A percentile compares a stretch with the other conserved stretches of the same genome.
phyloP scores from a whole-genome alignment of 2,113 vertebrate species.

The cat (Felis catus) region DNA sequence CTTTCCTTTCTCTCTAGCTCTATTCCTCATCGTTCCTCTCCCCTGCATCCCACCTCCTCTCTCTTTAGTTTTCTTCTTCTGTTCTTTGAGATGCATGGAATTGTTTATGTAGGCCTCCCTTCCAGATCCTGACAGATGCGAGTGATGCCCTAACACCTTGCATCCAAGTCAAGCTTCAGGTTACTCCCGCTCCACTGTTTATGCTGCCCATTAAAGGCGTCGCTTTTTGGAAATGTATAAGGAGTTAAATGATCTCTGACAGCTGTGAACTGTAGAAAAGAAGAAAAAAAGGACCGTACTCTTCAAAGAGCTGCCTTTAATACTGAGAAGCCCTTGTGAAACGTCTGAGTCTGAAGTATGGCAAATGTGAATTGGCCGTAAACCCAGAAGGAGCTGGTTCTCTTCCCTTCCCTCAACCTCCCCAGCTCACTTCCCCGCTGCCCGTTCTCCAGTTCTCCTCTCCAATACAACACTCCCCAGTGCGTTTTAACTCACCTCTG shows the following conservation, averaged over 20 bases:
- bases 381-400: conserved; percentile 82
- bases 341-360: conserved; percentile 82
- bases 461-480: neutral
- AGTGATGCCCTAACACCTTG: conserved; percentile 63
- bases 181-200: conserved; percentile 78
- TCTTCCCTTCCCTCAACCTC: conserved; percentile 57
- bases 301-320: conserved; percentile 84
- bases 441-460: conserved; percentile 25
- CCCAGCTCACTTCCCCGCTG: conserved; percentile 54
- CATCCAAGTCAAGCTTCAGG: conserved; percentile 69
- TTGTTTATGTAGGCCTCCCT: conserved; percentile 72
- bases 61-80: neutral
- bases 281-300: conserved; percentile 82
- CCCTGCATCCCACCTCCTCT: neutral
- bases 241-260: conserved; percentile 86
- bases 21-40: neutral
- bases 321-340: conserved; percentile 79
- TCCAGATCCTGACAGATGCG: conserved; percentile 76
- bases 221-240: conserved; percentile 83
- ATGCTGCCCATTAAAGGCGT: conserved; percentile 85
- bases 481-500: neutral
- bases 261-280: conserved; percentile 83
- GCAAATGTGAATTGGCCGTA: conserved; percentile 84
- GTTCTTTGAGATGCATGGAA: conserved; percentile 3
- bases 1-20: neutral